These are phyloP conservation scores for Acanthisitta chloris DNA, from an alignment of 2,113 vertebrate species.

Conservation along the genomic window DNA sequence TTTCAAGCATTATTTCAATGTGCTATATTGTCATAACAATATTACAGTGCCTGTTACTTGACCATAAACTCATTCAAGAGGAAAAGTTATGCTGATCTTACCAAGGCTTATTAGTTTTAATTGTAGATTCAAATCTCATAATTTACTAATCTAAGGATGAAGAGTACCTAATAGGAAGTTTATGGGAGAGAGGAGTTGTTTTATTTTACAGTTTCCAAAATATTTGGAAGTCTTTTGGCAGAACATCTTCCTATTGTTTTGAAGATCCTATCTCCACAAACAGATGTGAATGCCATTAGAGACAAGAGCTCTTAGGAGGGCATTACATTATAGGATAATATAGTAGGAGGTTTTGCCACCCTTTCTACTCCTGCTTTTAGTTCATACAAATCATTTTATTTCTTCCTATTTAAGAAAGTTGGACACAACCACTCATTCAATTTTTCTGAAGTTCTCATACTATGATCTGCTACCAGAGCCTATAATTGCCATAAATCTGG, in stretches of 20 bases:
- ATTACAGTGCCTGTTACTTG: background rate
- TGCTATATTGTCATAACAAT: background rate
- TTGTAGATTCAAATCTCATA: background rate
- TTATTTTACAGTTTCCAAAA: background rate
- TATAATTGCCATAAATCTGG: slow-evolving; percentile 38
- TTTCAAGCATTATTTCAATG: background rate
- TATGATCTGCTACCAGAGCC: slow-evolving; percentile 24
- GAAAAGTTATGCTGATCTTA: slow-evolving; percentile 15
- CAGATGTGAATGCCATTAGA: background rate
- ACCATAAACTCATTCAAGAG: background rate
- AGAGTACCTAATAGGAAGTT: background rate
- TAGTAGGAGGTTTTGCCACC: background rate
- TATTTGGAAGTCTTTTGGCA: background rate
- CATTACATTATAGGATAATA: background rate
- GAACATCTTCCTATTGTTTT: background rate
- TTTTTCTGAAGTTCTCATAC: background rate
- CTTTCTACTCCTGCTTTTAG: background rate
- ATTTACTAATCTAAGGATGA: background rate
- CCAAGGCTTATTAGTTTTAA: background rate
- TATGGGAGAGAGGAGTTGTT: background rate
- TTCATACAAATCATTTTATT: background rate
- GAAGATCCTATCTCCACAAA: background rate
- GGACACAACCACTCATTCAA: background rate
- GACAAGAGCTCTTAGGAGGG: background rate
- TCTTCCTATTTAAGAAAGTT: slow-evolving; percentile 4